A percentile compares a stretch with the other conserved stretches of the same genome.
These are phyloP conservation scores for Fulmarus glacialis DNA, from an alignment of 2,113 vertebrate genomes.

Conservation along the genomic window DNA sequence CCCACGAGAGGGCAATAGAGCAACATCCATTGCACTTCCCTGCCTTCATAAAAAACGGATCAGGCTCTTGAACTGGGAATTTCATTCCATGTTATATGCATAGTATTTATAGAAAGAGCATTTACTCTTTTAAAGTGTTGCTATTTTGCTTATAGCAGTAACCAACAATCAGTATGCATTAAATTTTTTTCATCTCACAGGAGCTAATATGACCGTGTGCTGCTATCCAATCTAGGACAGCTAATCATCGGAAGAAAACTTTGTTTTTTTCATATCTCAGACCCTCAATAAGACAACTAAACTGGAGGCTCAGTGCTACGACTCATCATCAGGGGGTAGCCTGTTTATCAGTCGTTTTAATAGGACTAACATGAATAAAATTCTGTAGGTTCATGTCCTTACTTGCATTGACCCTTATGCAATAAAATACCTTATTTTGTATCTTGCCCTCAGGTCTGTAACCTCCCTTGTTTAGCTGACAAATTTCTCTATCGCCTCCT, in stretches of 20 bases:
- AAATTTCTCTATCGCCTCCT: not conserved
- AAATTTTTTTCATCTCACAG: not conserved
- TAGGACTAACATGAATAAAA: not conserved
- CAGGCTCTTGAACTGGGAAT: not conserved
- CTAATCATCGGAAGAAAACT: not conserved
- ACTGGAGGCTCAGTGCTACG: not conserved
- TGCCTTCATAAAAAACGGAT: rapidly evolving
- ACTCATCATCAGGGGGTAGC: not conserved
- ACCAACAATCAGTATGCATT: not conserved
- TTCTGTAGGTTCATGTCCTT: not conserved
- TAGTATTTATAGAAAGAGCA: not conserved
- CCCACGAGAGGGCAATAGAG: conserved; percentile 52
- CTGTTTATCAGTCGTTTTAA: not conserved
- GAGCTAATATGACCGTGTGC: not conserved
- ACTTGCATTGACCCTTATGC: not conserved
- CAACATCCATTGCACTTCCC: not conserved
- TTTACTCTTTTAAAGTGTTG: not conserved
- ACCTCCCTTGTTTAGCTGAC: not conserved
- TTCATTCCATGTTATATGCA: rapidly evolving
- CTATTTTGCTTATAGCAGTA: not conserved
- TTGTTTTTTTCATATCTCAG: not conserved
- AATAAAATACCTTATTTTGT: not conserved
- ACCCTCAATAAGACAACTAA: not conserved
- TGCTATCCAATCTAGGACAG: not conserved
- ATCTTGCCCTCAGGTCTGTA: not conserved